These are phyloP conservation scores for Pangasius larnaudii DNA, from an alignment of 2,797 vertebrate species.

Conservation along the genomic window DNA sequence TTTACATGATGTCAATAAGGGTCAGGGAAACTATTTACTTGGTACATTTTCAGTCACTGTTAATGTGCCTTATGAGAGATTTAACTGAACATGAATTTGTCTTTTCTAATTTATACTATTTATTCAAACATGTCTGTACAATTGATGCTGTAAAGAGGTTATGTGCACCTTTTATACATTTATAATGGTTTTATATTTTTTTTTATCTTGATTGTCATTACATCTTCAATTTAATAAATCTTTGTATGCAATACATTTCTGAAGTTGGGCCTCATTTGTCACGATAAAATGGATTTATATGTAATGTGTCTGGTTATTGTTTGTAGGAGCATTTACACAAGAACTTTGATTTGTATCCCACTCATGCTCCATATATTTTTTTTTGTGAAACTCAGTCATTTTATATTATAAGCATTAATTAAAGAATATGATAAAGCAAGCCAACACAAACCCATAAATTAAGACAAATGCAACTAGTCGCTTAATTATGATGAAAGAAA, in stretches of 20 bases:
- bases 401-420: not conserved
- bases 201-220: constrained; percentile 74
- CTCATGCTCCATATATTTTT: not conserved
- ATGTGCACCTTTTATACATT: constrained; percentile 78
- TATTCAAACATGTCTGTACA: constrained; percentile 73
- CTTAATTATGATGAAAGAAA: too few species aligned
- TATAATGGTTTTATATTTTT: constrained; percentile 66
- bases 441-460: too few species aligned
- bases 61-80: constrained; percentile 62
- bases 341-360: not conserved
- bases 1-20: constrained; percentile 40
- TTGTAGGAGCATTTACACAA: too few species aligned
- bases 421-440: not conserved
- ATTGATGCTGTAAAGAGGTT: constrained; percentile 74
- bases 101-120: constrained; percentile 84
- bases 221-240: constrained; percentile 75
- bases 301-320: too few species aligned
- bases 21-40: constrained; percentile 55
- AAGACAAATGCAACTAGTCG: too few species aligned
- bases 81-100: constrained; percentile 60
- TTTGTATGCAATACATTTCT: constrained; percentile 39
- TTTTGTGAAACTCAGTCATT: not conserved
- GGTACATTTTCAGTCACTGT: constrained; percentile 61
- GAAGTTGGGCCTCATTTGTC: not conserved
- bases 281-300: not conserved